These are phyloP conservation scores for Gallirallus australis DNA, from an alignment of 2,797 vertebrate genomes.

Conservation along the genomic window DNA sequence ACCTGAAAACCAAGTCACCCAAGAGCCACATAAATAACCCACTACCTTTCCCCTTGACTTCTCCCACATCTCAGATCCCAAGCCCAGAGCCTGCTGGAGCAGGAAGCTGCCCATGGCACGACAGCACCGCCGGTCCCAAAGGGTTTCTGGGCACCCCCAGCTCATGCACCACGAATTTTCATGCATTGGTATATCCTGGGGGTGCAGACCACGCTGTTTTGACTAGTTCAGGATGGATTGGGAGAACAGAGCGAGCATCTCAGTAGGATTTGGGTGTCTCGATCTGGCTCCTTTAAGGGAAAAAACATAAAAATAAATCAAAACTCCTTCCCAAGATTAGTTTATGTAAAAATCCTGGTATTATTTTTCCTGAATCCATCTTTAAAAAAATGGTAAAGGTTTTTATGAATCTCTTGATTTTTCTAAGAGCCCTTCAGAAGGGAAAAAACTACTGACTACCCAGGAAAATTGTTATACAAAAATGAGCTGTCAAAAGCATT, in stretches of 20 bases:
- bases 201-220: neutral
- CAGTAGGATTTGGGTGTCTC: neutral
- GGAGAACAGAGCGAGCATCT: neutral
- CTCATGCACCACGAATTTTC: no score
- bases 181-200: neutral
- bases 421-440: neutral
- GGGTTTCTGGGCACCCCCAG: neutral
- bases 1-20: neutral
- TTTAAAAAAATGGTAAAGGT: neutral
- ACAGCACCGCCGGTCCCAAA: fast-evolving
- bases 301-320: neutral
- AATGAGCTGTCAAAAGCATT: neutral
- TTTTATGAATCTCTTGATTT: conserved; percentile 15
- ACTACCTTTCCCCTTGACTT: neutral
- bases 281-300: neutral
- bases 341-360: neutral
- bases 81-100: neutral
- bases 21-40: neutral
- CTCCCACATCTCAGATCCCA: fast-evolving
- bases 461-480: neutral
- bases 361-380: conserved; percentile 7
- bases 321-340: neutral
- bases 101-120: neutral
- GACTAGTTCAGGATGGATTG: neutral
- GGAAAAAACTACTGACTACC: neutral